A percentile compares a stretch with the other conserved stretches of the same genome.
These are phyloP conservation scores for Clarias macrocephalus DNA, from an alignment of 2,113 vertebrate species.

Conservation along the genomic window DNA sequence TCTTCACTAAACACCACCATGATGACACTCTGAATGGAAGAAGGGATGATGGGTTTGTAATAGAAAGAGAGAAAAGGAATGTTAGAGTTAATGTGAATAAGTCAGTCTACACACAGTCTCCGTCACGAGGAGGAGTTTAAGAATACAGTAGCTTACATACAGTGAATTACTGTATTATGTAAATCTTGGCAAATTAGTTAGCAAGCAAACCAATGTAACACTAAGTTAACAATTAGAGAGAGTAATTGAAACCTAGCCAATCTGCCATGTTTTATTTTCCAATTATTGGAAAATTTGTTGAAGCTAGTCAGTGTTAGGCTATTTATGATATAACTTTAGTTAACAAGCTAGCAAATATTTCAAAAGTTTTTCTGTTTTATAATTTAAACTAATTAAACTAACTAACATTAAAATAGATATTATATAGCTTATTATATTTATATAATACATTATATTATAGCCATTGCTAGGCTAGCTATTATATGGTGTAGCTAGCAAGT, in stretches of 20 bases:
- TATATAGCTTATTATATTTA: no score
- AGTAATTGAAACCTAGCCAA: neutral
- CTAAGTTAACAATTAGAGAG: neutral
- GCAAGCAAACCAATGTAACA: neutral
- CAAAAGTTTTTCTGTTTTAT: no score
- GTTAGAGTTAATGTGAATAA: no score
- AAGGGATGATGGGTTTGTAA: neutral
- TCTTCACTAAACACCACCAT: conserved; percentile 99
- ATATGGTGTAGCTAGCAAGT: no score
- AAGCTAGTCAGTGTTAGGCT: neutral
- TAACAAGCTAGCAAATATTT: neutral
- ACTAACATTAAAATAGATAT: no score
- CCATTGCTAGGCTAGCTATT: no score
- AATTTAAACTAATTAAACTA: no score
- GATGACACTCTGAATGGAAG: conserved; percentile 83
- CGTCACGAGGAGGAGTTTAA: neutral
- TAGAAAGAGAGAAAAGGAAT: neutral
- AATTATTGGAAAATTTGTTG: neutral
- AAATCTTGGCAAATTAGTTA: no score
- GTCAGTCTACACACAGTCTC: neutral
- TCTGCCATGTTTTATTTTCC: neutral
- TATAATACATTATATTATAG: no score
- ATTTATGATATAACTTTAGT: neutral
- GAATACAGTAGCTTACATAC: neutral
- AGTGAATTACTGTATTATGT: no score